phyloP scores from a whole-genome alignment of 2,888 invertebrate genomes.

The Brassicogethes aeneus region DNA sequence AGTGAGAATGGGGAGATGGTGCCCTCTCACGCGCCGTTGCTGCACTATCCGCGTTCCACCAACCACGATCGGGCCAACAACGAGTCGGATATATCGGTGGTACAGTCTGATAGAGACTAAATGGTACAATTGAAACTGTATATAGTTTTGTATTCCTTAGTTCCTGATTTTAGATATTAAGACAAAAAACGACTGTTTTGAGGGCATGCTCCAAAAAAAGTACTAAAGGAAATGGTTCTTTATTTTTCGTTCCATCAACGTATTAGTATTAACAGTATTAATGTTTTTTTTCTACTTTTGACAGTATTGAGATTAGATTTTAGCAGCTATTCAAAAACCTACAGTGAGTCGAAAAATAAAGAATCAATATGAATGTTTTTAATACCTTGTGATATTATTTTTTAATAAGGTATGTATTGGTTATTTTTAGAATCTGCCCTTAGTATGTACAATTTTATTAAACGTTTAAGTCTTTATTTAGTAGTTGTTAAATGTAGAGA shows the following conservation, averaged over 20 bases:
- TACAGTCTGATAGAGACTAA: conserved; percentile 5
- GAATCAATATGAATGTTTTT: too few relatives aligned
- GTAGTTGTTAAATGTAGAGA: conserved; percentile 16
- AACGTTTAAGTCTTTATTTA: conserved; percentile 12
- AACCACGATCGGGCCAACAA: conserved; percentile 33
- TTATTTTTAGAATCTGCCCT: neutral
- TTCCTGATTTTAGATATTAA: conserved; percentile 20
- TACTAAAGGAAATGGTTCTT: too few relatives aligned
- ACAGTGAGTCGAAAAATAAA: too few relatives aligned
- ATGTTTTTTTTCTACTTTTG: too few relatives aligned
- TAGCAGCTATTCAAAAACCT: too few relatives aligned
- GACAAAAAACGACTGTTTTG: conserved; percentile 15
- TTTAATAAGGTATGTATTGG: conserved; percentile 10
- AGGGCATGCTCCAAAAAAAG: conserved; percentile 14
- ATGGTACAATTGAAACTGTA: conserved; percentile 25
- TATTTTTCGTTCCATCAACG: too few relatives aligned
- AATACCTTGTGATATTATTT: conserved; percentile 7
- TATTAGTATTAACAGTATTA: neutral
- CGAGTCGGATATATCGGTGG: neutral
- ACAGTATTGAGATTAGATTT: too few relatives aligned
- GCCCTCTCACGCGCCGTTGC: conserved; percentile 28
- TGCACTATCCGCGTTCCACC: conserved; percentile 31
- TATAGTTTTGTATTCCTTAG: conserved; percentile 20
- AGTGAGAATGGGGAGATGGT: conserved; percentile 6
- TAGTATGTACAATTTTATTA: conserved; percentile 14